Conservation (phyloP, 2,888 invertebrate genomes). For the Patella depressa region DNA sequence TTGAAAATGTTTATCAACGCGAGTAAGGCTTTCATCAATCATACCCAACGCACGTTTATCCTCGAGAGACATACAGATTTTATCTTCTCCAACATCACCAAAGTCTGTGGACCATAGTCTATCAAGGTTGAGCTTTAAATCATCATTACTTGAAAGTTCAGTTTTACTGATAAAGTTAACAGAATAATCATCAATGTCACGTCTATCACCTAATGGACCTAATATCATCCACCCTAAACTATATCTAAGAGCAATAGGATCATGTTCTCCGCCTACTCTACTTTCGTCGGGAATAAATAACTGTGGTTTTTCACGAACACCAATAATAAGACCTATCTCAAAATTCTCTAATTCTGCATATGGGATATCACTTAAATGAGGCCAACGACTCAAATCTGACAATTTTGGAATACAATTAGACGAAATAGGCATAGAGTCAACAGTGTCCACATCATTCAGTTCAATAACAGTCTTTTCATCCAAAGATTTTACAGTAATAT, state of each 20-base stretch:
- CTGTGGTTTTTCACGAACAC: not conserved
- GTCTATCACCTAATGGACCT: too few species aligned
- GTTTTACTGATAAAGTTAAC: too few species aligned
- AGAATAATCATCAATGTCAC: too few species aligned
- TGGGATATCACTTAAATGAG: not conserved
- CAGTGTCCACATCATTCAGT: not conserved
- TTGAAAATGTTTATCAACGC: not conserved
- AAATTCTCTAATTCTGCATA: slow-evolving; percentile 1
- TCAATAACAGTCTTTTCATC: slow-evolving; percentile 2
- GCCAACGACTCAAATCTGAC: not conserved
- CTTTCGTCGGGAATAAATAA: not conserved
- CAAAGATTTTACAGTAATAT: not conserved
- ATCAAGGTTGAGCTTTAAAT: not conserved
- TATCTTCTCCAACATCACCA: slow-evolving; percentile 1
- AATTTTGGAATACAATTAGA: not conserved
- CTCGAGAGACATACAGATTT: not conserved
- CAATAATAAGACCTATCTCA: not conserved
- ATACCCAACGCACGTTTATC: not conserved
- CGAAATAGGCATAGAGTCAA: not conserved
- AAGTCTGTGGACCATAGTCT: slow-evolving; percentile 6
- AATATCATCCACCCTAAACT: too few species aligned
- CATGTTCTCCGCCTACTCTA: too few species aligned
- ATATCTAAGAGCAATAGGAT: too few species aligned
- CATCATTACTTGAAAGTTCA: not conserved
- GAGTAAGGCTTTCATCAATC: not conserved